These are phyloP conservation scores for Solea solea DNA, from an alignment of 2,113 vertebrate species.

Conservation along the genomic window DNA sequence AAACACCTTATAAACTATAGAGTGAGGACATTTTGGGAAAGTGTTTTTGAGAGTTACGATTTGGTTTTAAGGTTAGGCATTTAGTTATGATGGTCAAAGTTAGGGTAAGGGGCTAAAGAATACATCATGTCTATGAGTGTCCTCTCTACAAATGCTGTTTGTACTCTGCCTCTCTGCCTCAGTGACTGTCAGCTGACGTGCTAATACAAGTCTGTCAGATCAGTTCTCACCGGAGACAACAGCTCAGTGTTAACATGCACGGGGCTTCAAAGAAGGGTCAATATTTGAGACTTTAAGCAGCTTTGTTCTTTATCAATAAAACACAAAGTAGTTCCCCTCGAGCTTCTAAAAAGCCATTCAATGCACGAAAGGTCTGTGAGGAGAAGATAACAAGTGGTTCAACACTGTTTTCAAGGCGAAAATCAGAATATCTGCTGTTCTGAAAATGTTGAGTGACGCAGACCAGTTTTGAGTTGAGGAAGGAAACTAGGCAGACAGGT, in stretches of 20 bases:
- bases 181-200: constrained; percentile 14
- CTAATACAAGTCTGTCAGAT: constrained; percentile 15
- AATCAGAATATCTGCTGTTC: neutral
- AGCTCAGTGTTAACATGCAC: neutral
- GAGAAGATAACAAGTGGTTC: neutral
- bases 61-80: too few species aligned
- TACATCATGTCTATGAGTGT: too few species aligned
- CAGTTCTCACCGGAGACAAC: neutral
- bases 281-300: neutral
- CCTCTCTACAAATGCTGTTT: too few species aligned
- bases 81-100: too few species aligned
- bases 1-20: too few species aligned
- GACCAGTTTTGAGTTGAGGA: neutral
- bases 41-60: too few species aligned
- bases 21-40: too few species aligned
- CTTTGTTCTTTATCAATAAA: neutral
- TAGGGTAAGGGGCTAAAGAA: too few species aligned
- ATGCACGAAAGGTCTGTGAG: neutral
- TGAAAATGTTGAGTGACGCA: neutral
- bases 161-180: neutral
- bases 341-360: too few species aligned
- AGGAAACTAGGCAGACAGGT: constrained; percentile 29
- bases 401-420: neutral
- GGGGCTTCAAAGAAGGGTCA: neutral
- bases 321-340: neutral